These are phyloP conservation scores for Excalfactoria chinensis DNA, from an alignment of 2,113 vertebrate species.

Conservation along the genomic window DNA sequence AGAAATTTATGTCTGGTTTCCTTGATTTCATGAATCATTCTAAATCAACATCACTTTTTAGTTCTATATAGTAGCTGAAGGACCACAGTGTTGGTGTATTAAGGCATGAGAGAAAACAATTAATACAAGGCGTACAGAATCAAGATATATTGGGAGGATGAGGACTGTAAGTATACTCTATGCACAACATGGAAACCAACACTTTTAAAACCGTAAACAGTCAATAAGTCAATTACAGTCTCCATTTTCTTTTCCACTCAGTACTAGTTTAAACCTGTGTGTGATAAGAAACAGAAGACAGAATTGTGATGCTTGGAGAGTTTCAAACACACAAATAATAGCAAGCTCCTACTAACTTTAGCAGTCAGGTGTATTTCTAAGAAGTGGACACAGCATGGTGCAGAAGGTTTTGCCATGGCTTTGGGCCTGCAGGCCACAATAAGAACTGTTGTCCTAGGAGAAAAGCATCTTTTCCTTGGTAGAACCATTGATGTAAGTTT, in stretches of 20 bases:
- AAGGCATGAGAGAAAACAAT: not conserved
- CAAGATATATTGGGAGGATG: not conserved
- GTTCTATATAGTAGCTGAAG: not conserved
- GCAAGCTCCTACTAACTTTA: not conserved
- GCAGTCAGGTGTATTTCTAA: not conserved
- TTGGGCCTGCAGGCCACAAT: not conserved
- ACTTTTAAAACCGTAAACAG: not conserved
- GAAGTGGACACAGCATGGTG: not conserved
- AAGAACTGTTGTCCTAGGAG: not conserved
- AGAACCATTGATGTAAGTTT: not conserved
- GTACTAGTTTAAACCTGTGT: not conserved
- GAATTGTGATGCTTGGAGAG: not conserved
- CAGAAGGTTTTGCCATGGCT: not conserved
- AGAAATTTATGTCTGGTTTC: not conserved
- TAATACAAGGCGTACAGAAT: not conserved
- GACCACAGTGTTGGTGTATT: not conserved
- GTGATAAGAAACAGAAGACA: not conserved
- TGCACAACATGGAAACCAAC: not conserved
- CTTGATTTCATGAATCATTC: not conserved
- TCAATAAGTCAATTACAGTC: not conserved
- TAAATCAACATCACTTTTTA: not conserved
- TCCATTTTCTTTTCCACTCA: not conserved
- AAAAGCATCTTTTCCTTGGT: not conserved
- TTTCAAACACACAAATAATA: not conserved
- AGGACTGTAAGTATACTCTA: not conserved